Conservation (phyloP, 2,888 invertebrate genomes). For the Dolomedes plantarius region DNA sequence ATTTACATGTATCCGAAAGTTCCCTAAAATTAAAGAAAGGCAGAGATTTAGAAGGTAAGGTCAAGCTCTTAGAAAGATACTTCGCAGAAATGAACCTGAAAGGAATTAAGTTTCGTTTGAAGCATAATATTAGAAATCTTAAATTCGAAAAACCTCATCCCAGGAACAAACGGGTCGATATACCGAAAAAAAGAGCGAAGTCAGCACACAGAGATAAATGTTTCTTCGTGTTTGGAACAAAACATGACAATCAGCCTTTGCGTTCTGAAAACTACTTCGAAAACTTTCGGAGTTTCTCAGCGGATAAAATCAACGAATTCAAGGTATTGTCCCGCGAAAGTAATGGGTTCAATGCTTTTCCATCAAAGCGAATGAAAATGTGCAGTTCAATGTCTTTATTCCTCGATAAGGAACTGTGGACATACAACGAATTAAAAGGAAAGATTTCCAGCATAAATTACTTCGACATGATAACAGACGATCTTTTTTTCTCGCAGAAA, state of each 20-base stretch:
- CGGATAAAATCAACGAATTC: background rate
- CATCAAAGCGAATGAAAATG: background rate
- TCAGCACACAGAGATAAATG: too few relatives aligned
- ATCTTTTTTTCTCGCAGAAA: background rate
- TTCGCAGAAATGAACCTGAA: background rate
- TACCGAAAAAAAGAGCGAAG: background rate
- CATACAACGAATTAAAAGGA: background rate
- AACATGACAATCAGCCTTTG: too few relatives aligned
- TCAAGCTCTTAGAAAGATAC: background rate
- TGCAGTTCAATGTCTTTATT: background rate
- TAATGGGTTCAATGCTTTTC: background rate
- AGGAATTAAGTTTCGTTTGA: background rate
- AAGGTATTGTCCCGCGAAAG: background rate
- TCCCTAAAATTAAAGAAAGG: background rate
- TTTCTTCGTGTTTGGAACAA: too few relatives aligned
- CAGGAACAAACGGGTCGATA: background rate
- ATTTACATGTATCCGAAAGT: background rate
- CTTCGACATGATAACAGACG: constrained; percentile 8
- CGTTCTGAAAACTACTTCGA: too few relatives aligned
- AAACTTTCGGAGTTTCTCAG: too few relatives aligned
- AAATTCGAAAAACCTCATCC: background rate
- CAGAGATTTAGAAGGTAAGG: background rate
- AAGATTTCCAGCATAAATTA: background rate
- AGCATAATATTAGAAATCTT: background rate
- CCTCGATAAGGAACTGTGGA: background rate